Evolutionary conservation across 2,797 vertebrate genomes (phyloP).

Genomic region (Acanthiza pusilla): DNA sequence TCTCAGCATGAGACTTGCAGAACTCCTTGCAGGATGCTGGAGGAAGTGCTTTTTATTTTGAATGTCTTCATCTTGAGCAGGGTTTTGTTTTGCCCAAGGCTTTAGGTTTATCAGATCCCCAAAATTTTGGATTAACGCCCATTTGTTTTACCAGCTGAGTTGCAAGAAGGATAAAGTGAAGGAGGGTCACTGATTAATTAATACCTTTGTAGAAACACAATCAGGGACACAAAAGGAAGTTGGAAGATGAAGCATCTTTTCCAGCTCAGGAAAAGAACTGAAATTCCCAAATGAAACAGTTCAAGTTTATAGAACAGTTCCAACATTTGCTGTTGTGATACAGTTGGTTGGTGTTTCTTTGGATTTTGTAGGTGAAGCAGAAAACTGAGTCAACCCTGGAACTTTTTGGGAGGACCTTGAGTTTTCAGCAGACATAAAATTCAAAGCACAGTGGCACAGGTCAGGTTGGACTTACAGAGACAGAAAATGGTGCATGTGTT

Average conservation of each 20-base stretch:
- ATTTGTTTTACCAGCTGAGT: background rate
- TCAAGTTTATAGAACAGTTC: background rate
- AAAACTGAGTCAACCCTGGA: background rate
- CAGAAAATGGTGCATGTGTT: background rate
- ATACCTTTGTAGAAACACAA: background rate
- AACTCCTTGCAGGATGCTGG: background rate
- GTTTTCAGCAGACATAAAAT: background rate
- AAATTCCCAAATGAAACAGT: background rate
- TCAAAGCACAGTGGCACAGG: background rate
- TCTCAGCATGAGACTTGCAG: constrained; percentile 10
- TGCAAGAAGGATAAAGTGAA: background rate
- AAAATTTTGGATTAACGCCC: background rate
- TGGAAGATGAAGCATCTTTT: background rate
- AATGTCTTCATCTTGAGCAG: background rate
- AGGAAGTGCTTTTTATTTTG: background rate
- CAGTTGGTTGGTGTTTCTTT: background rate
- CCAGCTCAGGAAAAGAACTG: background rate
- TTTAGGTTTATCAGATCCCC: background rate
- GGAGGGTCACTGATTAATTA: background rate
- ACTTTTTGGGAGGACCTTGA: background rate
- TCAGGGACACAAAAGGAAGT: background rate
- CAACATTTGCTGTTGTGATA: background rate
- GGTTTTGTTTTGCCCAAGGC: background rate
- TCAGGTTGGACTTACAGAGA: background rate
- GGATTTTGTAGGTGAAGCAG: background rate